Conservation (phyloP, 2,888 invertebrate genomes). For the Lasioglossum pauxillum region DNA sequence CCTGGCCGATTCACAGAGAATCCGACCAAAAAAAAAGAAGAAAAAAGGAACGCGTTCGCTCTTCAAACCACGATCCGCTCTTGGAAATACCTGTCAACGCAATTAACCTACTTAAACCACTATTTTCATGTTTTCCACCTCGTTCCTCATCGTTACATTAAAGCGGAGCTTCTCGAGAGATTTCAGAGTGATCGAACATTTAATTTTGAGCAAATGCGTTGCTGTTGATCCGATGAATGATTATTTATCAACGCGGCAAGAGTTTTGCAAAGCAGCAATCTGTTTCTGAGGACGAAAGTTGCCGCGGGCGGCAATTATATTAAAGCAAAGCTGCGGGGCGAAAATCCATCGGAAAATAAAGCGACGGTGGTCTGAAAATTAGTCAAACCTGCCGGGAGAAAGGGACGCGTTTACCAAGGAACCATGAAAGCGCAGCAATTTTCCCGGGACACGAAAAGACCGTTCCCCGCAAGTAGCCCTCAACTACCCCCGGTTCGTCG, state of each 20-base stretch:
- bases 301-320: not conserved
- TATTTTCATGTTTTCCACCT: not conserved
- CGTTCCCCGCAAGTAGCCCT: constrained; percentile 43
- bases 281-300: not conserved
- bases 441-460: constrained; percentile 22
- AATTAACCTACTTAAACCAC: not conserved
- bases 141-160: not conserved
- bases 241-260: not conserved
- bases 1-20: constrained; percentile 11
- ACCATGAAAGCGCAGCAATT: constrained; percentile 19
- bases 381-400: not conserved
- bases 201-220: not conserved
- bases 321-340: not conserved
- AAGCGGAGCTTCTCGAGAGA: not conserved
- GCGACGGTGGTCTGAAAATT: constrained; percentile 1
- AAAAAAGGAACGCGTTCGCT: not conserved
- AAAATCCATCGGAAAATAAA: not conserved
- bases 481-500: constrained; percentile 66
- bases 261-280: not conserved
- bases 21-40: not conserved
- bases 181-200: too few relatives aligned
- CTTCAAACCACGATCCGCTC: not conserved
- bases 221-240: not conserved
- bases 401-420: not conserved
- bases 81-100: not conserved